phyloP scores from a whole-genome alignment of 2,888 invertebrate species.

The Erebia ligea region DNA sequence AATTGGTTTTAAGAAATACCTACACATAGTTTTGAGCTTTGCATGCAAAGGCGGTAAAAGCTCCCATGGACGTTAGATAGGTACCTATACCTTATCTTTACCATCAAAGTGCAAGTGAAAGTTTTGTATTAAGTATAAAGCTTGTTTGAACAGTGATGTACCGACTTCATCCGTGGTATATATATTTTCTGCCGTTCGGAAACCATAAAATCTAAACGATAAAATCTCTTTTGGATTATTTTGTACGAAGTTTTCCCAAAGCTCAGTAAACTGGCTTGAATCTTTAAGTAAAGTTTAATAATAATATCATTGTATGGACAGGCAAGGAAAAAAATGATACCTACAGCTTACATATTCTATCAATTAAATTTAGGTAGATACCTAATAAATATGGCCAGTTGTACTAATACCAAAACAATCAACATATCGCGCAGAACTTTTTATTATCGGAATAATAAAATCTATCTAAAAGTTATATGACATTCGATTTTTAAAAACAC shows the following conservation, averaged over 20 bases:
- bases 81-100: not conserved
- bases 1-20: too few species aligned
- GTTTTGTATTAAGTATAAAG: not conserved
- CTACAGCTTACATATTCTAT: not conserved
- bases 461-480: not conserved
- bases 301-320: too few species aligned
- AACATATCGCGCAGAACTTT: not conserved
- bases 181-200: not conserved
- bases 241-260: not conserved
- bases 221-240: not conserved
- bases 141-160: conserved; percentile 10
- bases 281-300: too few species aligned
- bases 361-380: not conserved
- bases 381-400: not conserved
- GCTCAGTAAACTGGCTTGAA: not conserved
- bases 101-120: not conserved
- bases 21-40: too few species aligned
- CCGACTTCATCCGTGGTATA: not conserved
- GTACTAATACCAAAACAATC: not conserved
- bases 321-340: too few species aligned
- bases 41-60: too few species aligned
- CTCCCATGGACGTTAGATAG: too few species aligned
- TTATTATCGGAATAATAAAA: not conserved
- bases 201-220: not conserved
- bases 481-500: not conserved